Base-by-base conservation (phyloP, 2,888 invertebrate genomes). In the Ophonus ardosiacus region DNA sequence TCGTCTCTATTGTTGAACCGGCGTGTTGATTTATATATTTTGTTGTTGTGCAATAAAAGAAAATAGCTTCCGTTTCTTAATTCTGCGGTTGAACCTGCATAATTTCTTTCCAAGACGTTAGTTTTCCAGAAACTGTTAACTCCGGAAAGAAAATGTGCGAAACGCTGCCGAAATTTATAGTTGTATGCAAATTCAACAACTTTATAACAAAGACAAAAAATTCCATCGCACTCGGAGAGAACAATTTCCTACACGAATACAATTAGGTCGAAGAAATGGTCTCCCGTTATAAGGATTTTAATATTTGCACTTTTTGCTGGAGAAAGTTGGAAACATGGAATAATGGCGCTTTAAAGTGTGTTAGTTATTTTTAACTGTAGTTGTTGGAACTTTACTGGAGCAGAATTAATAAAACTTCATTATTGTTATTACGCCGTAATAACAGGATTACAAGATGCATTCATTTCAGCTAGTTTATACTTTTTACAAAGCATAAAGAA, bases 151-250 rank as follows among this genome's bases (percentile, higher is more conserved):
- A 71, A 82, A 82, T 57, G 71, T 71, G 40, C 51, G 51, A 74
- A 82, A 82, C 17, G 56, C 21, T n/a, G 38, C 71, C 57, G 31
- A 82, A 82, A 82, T 82, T 82, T 82, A 82, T 82, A 82, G 82
- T 82, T 82, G 57, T 82, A 82, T 82, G 82, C 82, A 82, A 82
- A 82, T 82, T 82, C 56, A 76, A 83, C 83, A 83, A 83, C 76
- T 57, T 71, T 74, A 71, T 82, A 51, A 76, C 59, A 38, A 57
- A 56, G n/a, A 71, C 51, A 83, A 83, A 81, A 80, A 81, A 63
- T 40, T 76, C 76, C 56, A 76, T 83, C 76, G 43, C 65, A 63
- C 81, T 81, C 65, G 43, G 10, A 59, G 83, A 40, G 59, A 59
- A 51, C 76, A 76, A 83, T 83, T 83, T 76, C 74, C 83, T 61